Percentiles rank a stretch among this genome's conserved stretches.
Conservation (phyloP, 2,888 invertebrate species). For the Nomada hirtipes region DNA sequence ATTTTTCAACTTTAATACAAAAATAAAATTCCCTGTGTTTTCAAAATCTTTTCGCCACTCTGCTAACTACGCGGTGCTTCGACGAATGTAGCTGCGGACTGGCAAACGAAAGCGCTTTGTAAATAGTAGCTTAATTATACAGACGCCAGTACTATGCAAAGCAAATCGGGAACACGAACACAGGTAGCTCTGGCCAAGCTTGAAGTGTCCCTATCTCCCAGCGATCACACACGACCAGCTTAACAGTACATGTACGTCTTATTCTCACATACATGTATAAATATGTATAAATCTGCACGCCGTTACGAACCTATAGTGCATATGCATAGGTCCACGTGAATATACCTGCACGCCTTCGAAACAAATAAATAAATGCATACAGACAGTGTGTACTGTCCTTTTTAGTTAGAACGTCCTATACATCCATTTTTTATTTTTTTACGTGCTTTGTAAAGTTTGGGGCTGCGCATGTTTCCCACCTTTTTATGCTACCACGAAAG, state of each 20-base stretch:
- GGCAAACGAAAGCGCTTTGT: slow-evolving; percentile 66
- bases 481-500: too few relatives aligned
- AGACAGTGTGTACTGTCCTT: background rate
- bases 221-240: background rate
- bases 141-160: slow-evolving; percentile 73
- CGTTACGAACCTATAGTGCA: background rate
- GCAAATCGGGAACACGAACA: slow-evolving; percentile 76
- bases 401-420: too few relatives aligned
- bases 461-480: too few relatives aligned
- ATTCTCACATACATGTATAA: background rate
- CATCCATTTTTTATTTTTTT: too few relatives aligned
- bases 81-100: slow-evolving; percentile 55
- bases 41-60: slow-evolving; percentile 39
- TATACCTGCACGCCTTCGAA: background rate
- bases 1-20: background rate
- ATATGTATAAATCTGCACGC: slow-evolving; percentile 11
- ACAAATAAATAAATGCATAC: background rate
- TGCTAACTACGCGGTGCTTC: slow-evolving; percentile 4
- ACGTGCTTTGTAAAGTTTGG: too few relatives aligned
- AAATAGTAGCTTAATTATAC: slow-evolving; percentile 78
- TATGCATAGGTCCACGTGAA: slow-evolving; percentile 2
- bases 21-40: slow-evolving; percentile 51
- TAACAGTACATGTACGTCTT: background rate
- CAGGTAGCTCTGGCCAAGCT: slow-evolving; percentile 72
- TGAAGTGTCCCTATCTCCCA: slow-evolving; percentile 43